Evolutionary conservation across 2,888 invertebrate species (phyloP).

Genomic region (Tanypteryx hageni): DNA sequence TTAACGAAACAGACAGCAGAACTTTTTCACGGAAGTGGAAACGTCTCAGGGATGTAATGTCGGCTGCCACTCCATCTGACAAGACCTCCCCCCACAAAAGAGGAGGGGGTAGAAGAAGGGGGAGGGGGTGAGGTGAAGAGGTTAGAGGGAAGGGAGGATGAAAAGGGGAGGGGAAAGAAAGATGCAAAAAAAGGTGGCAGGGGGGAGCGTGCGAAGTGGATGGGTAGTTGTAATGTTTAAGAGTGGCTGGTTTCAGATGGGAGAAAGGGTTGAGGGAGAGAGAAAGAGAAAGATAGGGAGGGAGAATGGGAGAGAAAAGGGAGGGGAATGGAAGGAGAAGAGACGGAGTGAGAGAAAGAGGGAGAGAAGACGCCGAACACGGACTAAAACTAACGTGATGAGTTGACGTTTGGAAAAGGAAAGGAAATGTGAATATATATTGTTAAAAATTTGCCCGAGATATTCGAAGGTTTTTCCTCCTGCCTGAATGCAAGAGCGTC

Average conservation of each 20-base stretch:
- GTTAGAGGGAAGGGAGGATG: neutral
- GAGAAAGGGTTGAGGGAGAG: neutral
- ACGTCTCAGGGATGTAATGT: slow-evolving; percentile 12
- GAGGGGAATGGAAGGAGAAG: too few relatives aligned
- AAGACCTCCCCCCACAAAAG: neutral
- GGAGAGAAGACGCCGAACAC: neutral
- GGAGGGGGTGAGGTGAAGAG: neutral
- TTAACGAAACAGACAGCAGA: slow-evolving; percentile 32
- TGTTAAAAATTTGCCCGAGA: neutral
- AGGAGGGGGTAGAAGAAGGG: neutral
- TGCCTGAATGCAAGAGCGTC: neutral
- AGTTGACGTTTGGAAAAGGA: neutral
- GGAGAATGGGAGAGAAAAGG: neutral
- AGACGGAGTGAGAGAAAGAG: neutral
- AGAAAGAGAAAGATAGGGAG: neutral
- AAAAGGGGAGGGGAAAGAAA: neutral
- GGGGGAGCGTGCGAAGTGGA: neutral
- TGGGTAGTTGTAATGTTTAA: slow-evolving; percentile 1
- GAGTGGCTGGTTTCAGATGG: neutral
- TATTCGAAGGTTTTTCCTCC: neutral
- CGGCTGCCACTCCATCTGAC: slow-evolving; percentile 19
- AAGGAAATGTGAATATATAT: slow-evolving; percentile 17
- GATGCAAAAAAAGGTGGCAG: neutral
- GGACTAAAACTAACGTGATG: neutral
- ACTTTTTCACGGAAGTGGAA: slow-evolving; percentile 35